Base-by-base conservation (phyloP, 2,797 vertebrate genomes). In the Rhinoraja longicauda region DNA sequence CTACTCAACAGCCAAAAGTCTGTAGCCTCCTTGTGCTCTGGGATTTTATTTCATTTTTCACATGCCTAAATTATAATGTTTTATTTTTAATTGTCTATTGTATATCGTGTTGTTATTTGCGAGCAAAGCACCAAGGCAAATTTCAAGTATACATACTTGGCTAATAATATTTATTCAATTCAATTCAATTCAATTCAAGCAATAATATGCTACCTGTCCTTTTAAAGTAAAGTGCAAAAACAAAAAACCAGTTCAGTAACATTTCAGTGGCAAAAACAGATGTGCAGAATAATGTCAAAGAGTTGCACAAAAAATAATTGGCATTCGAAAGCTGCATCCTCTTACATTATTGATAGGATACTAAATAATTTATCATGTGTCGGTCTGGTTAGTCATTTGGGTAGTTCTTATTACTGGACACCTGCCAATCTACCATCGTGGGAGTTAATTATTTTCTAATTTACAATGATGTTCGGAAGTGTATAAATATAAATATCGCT, bases 381-480 rank as follows among this genome's bases (percentile, higher is more conserved):
- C 67, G 2, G 67, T 53, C 39, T 75, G 45, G 90, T 45, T 73
- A 75, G 90, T 75, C 90, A 72, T 92, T 53, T 92, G 90, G 90
- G 64, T 75, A 15, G 7, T 75, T 70, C 70, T 92, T 29, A 75
- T 29, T 73, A 26, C 70, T 92, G 90, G 90, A 75, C 90, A 92
- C 36, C 90, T 92, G 90, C 90, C 90, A 92, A 92, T 92, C 90
- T 73, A 75, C 70, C 67, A 92, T 75, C 90, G 19, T 45, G 90
- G 90, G 90, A 92, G 45, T 75, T 92, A 75, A 92, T 92, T 92
- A 92, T 75, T 92, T 53, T 72, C 90, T 92, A 92, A 92, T 92
- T 73, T 92, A 92, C 67, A 73, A 72, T 92, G 90, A 92, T 72
- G 64, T 75, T 75, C 64, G 67, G 90, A 75, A 92, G 67, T 92